Evolutionary conservation across 1,140 invertebrate species (phyloP).

Genomic region (Oppia nitens): DNA sequence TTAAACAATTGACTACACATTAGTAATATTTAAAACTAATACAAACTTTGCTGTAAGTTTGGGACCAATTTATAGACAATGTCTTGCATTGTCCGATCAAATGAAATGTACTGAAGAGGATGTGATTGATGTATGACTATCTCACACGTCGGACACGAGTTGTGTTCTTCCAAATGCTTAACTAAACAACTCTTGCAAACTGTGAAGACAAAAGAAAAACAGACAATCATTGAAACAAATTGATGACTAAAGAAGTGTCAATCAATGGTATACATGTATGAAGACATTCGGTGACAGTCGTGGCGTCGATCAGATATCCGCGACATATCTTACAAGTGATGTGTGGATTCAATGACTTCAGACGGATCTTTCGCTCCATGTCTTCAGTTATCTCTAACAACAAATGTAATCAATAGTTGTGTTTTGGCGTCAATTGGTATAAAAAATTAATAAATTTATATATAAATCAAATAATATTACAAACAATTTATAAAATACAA

Average conservation of each 20-base stretch:
- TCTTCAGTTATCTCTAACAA: conserved; percentile 18
- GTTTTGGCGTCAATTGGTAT: neutral
- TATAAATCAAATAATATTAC: neutral
- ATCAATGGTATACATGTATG: conserved; percentile 29
- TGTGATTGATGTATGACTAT: conserved; percentile 95
- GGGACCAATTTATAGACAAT: conserved; percentile 94
- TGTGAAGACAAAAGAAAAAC: conserved; percentile 31
- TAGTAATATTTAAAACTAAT: neutral
- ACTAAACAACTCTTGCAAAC: conserved; percentile 96
- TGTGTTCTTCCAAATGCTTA: conserved; percentile 90
- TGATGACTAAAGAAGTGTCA: neutral
- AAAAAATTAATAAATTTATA: neutral
- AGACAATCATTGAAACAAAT: neutral
- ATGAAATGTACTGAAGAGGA: conserved; percentile 87
- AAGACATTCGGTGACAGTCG: conserved; percentile 36
- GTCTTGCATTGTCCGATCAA: conserved; percentile 95
- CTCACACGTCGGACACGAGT: conserved; percentile 89
- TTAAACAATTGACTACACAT: neutral
- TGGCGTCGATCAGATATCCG: conserved; percentile 36
- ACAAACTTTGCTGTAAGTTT: conserved; percentile 60
- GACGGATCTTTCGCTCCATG: conserved; percentile 23
- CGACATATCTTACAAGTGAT: conserved; percentile 33
- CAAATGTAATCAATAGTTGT: neutral
- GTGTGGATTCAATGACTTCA: conserved; percentile 28
- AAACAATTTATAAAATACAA: neutral